phyloP scores from a whole-genome alignment of 2,888 invertebrate genomes.

The Mesopsocus fuscifrons region DNA sequence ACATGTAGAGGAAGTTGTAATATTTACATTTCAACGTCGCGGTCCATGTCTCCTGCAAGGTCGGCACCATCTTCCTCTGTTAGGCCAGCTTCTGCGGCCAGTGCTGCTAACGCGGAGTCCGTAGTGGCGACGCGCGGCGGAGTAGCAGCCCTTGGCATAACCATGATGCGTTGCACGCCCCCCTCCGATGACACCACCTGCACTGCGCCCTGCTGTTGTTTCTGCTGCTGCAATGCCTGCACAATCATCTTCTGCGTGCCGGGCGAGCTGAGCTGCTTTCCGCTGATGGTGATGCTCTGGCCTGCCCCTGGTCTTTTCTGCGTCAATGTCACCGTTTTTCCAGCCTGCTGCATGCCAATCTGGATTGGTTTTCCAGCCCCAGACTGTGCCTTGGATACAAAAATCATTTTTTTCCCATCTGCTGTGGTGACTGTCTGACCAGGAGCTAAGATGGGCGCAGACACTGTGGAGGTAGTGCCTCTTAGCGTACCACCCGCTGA shows the following conservation, averaged over 20 bases:
- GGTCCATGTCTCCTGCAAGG: conserved; percentile 1
- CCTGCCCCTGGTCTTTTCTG: conserved; percentile 24
- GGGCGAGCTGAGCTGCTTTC: conserved; percentile 50
- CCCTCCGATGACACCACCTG: not conserved
- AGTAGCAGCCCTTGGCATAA: conserved; percentile 11
- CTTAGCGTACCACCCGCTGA: conserved; percentile 46
- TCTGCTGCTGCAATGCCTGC: conserved; percentile 25
- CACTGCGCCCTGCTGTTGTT: not conserved
- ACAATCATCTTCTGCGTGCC: conserved; percentile 41
- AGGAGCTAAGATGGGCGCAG: not conserved
- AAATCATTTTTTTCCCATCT: conserved; percentile 10
- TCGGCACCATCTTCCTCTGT: conserved; percentile 24
- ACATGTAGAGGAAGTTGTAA: not conserved
- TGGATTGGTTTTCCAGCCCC: conserved; percentile 37
- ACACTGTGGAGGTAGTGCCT: conserved; percentile 10
- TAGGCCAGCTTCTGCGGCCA: conserved; percentile 40
- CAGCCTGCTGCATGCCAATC: conserved; percentile 36
- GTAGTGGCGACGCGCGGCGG: conserved; percentile 29
- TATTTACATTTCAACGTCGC: conserved; percentile 2
- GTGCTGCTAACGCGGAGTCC: conserved; percentile 38
- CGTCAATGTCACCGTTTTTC: conserved; percentile 38
- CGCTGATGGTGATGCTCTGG: conserved; percentile 39
- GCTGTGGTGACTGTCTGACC: conserved; percentile 8
- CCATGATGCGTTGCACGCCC: conserved; percentile 9
- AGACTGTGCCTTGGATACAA: conserved; percentile 8